Conservation (phyloP, 2,888 invertebrate genomes). For the Trypoxylon attenuatum region DNA sequence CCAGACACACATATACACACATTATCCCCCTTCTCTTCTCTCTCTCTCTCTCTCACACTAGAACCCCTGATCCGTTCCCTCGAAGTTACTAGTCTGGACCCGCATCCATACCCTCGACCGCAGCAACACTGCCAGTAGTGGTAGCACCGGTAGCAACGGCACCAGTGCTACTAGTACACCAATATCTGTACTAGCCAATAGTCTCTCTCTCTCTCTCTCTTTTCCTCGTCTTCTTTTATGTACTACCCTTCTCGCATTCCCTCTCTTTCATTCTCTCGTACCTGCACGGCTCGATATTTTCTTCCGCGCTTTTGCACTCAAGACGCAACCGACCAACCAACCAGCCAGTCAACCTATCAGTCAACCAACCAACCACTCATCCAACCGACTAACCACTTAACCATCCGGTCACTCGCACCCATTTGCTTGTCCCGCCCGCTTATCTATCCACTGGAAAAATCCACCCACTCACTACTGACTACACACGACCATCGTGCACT, state of each 20-base stretch:
- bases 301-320: slow-evolving; percentile 47
- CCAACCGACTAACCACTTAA: no score
- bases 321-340: slow-evolving; percentile 40
- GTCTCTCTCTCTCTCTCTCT: background rate
- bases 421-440: background rate
- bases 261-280: slow-evolving; percentile 3
- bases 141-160: background rate
- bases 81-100: background rate
- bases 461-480: background rate
- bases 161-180: background rate
- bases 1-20: background rate
- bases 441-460: background rate
- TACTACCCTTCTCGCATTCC: background rate
- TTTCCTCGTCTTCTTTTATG: no score
- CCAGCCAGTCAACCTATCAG: no score
- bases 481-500: no score
- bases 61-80: background rate
- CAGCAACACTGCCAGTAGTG: no score
- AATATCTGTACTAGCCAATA: no score
- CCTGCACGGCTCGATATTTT: slow-evolving; percentile 41
- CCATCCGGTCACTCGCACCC: background rate
- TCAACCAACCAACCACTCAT: no score
- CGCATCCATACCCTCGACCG: background rate
- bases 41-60: background rate
- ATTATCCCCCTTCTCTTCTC: background rate